Evolutionary conservation across 2,888 invertebrate genomes (phyloP).

Genomic region (Nemoura dubitans): DNA sequence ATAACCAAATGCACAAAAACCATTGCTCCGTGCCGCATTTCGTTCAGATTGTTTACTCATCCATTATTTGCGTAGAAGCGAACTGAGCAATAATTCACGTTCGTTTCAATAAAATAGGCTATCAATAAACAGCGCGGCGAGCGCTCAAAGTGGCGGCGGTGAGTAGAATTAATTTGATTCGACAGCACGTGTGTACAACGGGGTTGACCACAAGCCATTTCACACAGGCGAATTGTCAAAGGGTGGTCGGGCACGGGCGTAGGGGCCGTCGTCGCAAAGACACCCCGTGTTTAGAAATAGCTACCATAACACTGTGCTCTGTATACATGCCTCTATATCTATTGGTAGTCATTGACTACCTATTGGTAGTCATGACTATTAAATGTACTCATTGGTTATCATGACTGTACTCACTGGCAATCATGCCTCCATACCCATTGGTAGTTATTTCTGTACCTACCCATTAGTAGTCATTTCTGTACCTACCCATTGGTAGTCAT

Average conservation of each 20-base stretch:
- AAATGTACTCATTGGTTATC: too few relatives aligned
- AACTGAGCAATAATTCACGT: background rate
- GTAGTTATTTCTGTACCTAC: too few relatives aligned
- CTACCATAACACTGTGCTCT: background rate
- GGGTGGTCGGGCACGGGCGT: background rate
- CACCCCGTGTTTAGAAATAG: background rate
- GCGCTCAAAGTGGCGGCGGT: background rate
- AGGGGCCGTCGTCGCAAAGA: background rate
- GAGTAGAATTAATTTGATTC: background rate
- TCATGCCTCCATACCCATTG: too few relatives aligned
- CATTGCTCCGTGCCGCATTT: too few relatives aligned
- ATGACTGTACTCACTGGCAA: too few relatives aligned
- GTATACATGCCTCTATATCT: too few relatives aligned
- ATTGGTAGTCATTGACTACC: too few relatives aligned
- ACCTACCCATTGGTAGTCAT: too few relatives aligned
- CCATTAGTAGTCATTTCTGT: too few relatives aligned
- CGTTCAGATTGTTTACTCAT: background rate
- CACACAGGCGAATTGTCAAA: background rate
- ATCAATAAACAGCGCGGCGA: background rate
- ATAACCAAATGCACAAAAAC: too few relatives aligned
- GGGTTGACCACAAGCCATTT: background rate
- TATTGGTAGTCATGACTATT: too few relatives aligned
- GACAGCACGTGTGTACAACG: background rate
- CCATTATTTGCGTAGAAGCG: background rate
- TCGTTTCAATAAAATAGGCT: background rate